Evolutionary conservation across 2,888 invertebrate genomes (phyloP).

Genomic region (Lycophotia porphyrea): DNA sequence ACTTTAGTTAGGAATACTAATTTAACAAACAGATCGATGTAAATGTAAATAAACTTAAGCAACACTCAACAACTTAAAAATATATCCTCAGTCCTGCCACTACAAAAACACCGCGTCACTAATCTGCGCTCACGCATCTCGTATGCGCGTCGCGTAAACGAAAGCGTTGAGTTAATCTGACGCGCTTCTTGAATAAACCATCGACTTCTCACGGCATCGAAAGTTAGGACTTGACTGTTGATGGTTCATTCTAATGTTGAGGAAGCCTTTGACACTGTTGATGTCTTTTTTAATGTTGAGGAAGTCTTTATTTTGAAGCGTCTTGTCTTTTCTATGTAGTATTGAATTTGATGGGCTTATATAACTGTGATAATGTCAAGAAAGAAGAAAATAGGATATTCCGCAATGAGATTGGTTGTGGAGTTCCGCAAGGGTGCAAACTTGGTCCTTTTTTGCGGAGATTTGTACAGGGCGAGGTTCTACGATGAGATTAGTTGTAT

Average conservation of each 20-base stretch:
- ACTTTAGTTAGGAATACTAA: neutral
- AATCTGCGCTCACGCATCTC: slow-evolving; percentile 46
- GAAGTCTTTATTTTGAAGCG: slow-evolving; percentile 27
- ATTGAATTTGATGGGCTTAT: slow-evolving; percentile 19
- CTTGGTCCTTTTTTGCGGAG: neutral
- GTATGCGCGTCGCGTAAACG: slow-evolving; percentile 60
- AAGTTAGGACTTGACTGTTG: slow-evolving; percentile 44
- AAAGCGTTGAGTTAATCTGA: slow-evolving; percentile 64
- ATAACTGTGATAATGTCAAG: slow-evolving; percentile 13
- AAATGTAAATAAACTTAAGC: slow-evolving; percentile 13
- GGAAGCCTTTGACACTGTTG: slow-evolving; percentile 14
- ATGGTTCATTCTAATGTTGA: slow-evolving; percentile 27
- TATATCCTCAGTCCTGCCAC: slow-evolving; percentile 13
- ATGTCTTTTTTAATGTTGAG: slow-evolving; percentile 25
- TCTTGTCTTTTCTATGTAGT: slow-evolving; percentile 7
- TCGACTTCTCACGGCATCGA: slow-evolving; percentile 60
- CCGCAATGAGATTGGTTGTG: neutral
- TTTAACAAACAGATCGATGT: neutral
- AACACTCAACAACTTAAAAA: slow-evolving; percentile 20
- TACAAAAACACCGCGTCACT: slow-evolving; percentile 48
- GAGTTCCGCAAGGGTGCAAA: neutral
- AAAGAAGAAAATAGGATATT: slow-evolving; percentile 1
- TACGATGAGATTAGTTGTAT: neutral
- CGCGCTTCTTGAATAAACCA: slow-evolving; percentile 65
- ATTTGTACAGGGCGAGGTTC: neutral